A percentile compares a stretch with the other conserved stretches of the same genome.
These are phyloP conservation scores for Paramuricea clavata DNA, from an alignment of 92 coral and sea anemone species.

Conservation along the genomic window DNA sequence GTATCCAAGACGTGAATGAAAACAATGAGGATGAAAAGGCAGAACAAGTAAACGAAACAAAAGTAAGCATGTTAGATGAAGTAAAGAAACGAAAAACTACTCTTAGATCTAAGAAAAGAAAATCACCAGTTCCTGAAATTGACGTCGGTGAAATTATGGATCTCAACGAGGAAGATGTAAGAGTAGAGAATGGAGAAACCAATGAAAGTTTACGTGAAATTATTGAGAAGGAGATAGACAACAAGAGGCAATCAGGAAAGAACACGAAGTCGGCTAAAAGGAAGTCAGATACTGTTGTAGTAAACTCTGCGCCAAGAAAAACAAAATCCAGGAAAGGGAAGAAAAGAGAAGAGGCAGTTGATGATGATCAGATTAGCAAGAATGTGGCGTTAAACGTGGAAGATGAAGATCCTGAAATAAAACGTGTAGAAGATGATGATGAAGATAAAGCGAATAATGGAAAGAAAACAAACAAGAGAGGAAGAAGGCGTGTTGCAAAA, in stretches of 20 bases:
- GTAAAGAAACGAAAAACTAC: not conserved
- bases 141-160: not conserved
- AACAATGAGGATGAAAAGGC: not conserved
- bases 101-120: not conserved
- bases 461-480: not conserved
- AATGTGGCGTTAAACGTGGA: too few species aligned
- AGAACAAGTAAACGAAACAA: not conserved
- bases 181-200: not conserved
- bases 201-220: not conserved
- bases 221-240: not conserved
- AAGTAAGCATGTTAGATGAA: not conserved
- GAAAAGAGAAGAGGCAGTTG: not conserved
- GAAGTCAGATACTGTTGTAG: not conserved
- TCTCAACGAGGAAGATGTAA: not conserved
- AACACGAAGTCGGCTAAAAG: not conserved
- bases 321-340: not conserved
- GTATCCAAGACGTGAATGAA: not conserved
- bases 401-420: not conserved
- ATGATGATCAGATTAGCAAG: not conserved
- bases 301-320: not conserved
- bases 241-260: not conserved
- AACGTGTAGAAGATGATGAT: not conserved
- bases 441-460: conserved; percentile 3
- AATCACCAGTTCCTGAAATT: not conserved
- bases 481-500: too few species aligned